Evolutionary conservation across 2,113 vertebrate species (phyloP).

Genomic region (Gila orcuttii): DNA sequence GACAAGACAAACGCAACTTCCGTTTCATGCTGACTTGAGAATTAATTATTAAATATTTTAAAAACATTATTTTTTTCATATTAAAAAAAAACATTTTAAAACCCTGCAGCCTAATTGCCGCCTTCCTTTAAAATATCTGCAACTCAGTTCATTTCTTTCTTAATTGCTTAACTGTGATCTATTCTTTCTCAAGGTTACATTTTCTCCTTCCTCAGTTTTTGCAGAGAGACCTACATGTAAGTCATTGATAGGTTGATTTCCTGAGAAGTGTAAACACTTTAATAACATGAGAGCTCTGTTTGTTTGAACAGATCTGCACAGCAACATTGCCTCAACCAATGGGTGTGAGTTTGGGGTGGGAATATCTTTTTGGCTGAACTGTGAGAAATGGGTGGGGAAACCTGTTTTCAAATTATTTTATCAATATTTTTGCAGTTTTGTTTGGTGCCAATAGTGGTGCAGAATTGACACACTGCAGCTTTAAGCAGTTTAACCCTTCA

Average conservation of each 20-base stretch:
- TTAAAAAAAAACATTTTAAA: not conserved
- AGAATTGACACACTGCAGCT: not conserved
- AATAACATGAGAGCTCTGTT: not conserved
- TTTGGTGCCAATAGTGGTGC: not conserved
- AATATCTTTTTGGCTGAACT: not conserved
- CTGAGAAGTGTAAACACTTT: not conserved
- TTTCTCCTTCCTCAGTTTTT: not conserved
- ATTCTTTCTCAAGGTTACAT: not conserved
- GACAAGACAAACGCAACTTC: too few relatives aligned
- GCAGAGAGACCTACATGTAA: not conserved
- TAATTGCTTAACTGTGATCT: not conserved
- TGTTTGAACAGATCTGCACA: not conserved
- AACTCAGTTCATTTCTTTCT: not conserved
- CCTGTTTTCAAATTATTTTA: not conserved
- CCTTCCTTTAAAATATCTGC: not conserved
- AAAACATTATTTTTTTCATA: too few relatives aligned
- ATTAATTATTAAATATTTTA: not conserved
- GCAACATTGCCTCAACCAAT: not conserved
- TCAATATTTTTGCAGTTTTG: not conserved
- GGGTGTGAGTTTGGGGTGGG: not conserved
- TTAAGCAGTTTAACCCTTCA: not conserved
- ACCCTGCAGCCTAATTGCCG: not conserved
- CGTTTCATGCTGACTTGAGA: not conserved
- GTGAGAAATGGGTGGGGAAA: constrained; percentile 1
- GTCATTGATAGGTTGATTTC: not conserved